phyloP scores from a whole-genome alignment of 2,888 invertebrate genomes.

The Kryphioiulus occultus region DNA sequence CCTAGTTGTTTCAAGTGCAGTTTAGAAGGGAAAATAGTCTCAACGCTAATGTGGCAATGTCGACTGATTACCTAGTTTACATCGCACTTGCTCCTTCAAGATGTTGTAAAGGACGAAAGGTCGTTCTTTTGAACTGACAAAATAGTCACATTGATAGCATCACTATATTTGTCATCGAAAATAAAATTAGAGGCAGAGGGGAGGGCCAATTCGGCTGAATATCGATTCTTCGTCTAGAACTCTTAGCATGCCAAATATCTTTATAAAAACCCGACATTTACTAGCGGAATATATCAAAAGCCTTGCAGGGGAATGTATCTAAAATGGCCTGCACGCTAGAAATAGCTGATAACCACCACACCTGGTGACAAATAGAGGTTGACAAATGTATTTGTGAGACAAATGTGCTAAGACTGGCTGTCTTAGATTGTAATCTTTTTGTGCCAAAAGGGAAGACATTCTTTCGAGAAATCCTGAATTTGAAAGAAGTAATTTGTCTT shows the following conservation, averaged over 20 bases:
- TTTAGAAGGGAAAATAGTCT: neutral
- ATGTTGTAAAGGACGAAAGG: neutral
- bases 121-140: neutral
- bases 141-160: neutral
- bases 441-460: conserved; percentile 43
- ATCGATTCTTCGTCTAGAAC: neutral
- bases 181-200: neutral
- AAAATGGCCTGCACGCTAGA: neutral
- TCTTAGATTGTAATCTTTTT: conserved; percentile 47
- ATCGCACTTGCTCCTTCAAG: neutral
- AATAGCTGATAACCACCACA: conserved; percentile 1
- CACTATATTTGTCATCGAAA: conserved; percentile 26
- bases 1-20: neutral
- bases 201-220: neutral
- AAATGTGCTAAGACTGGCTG: conserved; percentile 47
- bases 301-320: neutral
- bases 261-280: neutral
- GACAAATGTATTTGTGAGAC: conserved; percentile 49
- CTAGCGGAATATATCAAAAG: neutral
- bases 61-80: neutral
- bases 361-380: conserved; percentile 49
- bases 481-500: conserved; percentile 46
- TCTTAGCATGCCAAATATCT: neutral
- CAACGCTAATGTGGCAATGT: neutral
- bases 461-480: conserved; percentile 37